A percentile compares a stretch with the other conserved stretches of the same genome.
Conservation (phyloP, 2,888 invertebrate species). For the Glyphotaelius pellucidus region DNA sequence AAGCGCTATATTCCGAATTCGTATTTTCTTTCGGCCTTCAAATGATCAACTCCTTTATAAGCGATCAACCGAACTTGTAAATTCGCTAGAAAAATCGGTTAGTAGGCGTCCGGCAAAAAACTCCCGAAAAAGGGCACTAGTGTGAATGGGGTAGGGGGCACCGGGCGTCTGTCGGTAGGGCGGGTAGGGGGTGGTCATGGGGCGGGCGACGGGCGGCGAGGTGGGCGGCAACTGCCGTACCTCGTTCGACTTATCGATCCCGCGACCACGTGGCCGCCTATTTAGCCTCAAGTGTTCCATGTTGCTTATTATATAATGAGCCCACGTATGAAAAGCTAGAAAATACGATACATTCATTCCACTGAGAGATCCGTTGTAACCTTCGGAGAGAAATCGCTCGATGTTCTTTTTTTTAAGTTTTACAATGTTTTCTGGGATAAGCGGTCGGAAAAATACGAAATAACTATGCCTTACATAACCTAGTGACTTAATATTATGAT, state of each 20-base stretch:
- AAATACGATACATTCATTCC: background rate
- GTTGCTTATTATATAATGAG: conserved; percentile 25
- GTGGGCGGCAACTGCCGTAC: conserved; percentile 50
- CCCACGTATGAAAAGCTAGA: background rate
- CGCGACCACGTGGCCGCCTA: conserved; percentile 48
- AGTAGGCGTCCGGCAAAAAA: conserved; percentile 6
- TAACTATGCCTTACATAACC: too few species aligned
- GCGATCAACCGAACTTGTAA: conserved; percentile 12
- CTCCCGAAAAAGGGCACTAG: background rate
- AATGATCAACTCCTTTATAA: background rate
- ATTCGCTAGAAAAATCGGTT: conserved; percentile 35
- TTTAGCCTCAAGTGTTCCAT: conserved; percentile 36
- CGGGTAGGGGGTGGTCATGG: background rate
- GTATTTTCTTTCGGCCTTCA: background rate
- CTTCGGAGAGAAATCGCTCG: background rate
- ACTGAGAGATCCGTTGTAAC: background rate
- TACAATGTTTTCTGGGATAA: background rate
- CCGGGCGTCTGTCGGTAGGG: background rate
- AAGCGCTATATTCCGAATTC: background rate
- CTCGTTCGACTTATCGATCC: conserved; percentile 54
- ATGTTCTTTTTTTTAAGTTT: background rate
- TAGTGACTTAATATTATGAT: too few species aligned
- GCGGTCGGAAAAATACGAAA: too few species aligned
- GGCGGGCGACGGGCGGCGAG: background rate
- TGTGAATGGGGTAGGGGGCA: background rate